These are phyloP conservation scores for Manis crassicaudata DNA, from an alignment of 2,797 vertebrate genomes.

Conservation along the genomic window DNA sequence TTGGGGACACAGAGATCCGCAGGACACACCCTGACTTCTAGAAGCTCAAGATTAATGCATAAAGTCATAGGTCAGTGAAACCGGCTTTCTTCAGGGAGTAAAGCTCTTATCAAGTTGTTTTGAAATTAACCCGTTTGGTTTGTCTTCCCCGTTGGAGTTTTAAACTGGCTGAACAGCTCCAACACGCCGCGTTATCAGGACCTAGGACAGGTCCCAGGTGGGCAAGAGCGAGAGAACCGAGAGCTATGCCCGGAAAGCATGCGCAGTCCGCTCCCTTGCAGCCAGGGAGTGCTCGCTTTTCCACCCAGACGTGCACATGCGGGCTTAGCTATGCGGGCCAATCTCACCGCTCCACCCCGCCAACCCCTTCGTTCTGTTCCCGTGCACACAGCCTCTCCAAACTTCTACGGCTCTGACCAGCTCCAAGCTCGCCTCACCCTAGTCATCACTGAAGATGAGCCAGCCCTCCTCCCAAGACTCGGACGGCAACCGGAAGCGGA, in stretches of 20 bases:
- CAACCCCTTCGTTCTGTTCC: neutral
- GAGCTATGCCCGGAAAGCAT: neutral
- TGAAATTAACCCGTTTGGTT: neutral
- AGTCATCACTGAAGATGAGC: fast-evolving
- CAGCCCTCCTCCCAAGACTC: fast-evolving
- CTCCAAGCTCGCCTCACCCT: no score
- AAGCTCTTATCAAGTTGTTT: neutral
- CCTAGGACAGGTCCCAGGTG: neutral
- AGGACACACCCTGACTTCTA: neutral
- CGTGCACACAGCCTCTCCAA: fast-evolving
- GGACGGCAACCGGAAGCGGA: neutral
- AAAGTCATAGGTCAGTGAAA: neutral
- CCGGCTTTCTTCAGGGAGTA: neutral
- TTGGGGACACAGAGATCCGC: neutral
- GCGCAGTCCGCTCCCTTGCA: neutral
- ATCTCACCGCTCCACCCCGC: fast-evolving
- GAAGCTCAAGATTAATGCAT: neutral
- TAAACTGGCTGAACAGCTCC: neutral
- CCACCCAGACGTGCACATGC: fast-evolving
- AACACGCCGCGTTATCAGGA: neutral
- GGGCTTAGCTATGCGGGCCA: fast-evolving
- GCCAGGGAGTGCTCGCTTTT: no score
- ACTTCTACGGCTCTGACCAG: fast-evolving
- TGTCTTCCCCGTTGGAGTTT: neutral
- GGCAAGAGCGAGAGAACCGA: fast-evolving